These are phyloP conservation scores for Phortica magna DNA, from an alignment of 2,888 invertebrate genomes.

Conservation along the genomic window DNA sequence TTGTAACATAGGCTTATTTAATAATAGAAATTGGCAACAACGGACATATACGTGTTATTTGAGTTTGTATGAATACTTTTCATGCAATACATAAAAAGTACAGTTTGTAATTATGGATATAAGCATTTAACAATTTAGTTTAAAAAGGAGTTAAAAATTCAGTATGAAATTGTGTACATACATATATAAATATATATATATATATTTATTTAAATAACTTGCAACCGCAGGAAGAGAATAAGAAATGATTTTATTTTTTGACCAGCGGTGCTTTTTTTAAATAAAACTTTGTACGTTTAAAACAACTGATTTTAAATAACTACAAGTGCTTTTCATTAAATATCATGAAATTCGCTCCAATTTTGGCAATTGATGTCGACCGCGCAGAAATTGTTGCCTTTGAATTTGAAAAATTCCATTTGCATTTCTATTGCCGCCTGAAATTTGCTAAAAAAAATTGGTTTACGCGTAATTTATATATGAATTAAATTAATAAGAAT, in stretches of 20 bases:
- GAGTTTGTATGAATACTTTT: no score
- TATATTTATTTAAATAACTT: not conserved
- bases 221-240: not conserved
- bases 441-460: constrained; percentile 6
- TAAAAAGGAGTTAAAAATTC: not conserved
- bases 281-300: no score
- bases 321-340: no score
- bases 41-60: no score
- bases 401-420: not conserved
- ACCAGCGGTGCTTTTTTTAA: no score
- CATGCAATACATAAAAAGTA: no score
- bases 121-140: not conserved
- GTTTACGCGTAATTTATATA: not conserved
- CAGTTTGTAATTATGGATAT: not conserved
- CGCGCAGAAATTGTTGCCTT: not conserved
- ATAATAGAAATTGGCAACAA: no score
- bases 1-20: no score
- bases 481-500: not conserved
- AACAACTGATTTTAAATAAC: no score
- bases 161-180: not conserved
- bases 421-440: not conserved
- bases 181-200: not conserved
- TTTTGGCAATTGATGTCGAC: not conserved
- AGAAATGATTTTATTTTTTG: no score
- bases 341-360: not conserved